Evolutionary conservation across 2,797 vertebrate species (phyloP).

Genomic region (Darevskia mixta): DNA sequence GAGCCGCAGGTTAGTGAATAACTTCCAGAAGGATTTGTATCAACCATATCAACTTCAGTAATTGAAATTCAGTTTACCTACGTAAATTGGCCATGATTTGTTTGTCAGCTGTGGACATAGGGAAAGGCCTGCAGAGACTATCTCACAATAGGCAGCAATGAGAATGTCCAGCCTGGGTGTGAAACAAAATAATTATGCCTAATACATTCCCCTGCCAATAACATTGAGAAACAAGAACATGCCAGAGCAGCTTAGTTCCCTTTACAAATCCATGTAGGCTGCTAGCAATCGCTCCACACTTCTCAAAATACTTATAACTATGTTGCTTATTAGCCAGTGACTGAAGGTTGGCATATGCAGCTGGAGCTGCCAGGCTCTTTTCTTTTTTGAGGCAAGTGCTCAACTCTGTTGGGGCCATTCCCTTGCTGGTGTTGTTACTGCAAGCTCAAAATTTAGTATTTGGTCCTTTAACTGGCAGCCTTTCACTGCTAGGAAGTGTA

Average conservation of each 20-base stretch:
- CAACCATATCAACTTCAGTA: background rate
- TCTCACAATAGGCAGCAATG: background rate
- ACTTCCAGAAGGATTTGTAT: background rate
- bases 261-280: background rate
- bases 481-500: background rate
- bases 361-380: background rate
- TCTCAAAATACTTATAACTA: background rate
- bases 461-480: background rate
- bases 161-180: background rate
- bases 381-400: background rate
- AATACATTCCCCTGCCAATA: background rate
- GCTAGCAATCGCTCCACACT: background rate
- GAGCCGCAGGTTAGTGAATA: background rate
- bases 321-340: background rate
- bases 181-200: constrained; percentile 7
- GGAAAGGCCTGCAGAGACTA: background rate
- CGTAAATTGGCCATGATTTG: background rate
- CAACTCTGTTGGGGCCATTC: background rate
- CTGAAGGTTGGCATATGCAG: background rate
- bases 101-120: background rate
- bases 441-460: background rate
- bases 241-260: background rate
- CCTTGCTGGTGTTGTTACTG: background rate
- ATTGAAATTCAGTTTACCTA: constrained; percentile 11
- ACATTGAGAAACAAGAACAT: too few species aligned